Evolutionary conservation across 2,113 vertebrate species (phyloP), one percentile per base, ranked within the genome.

Genomic region (Danionella cerebrum): DNA sequence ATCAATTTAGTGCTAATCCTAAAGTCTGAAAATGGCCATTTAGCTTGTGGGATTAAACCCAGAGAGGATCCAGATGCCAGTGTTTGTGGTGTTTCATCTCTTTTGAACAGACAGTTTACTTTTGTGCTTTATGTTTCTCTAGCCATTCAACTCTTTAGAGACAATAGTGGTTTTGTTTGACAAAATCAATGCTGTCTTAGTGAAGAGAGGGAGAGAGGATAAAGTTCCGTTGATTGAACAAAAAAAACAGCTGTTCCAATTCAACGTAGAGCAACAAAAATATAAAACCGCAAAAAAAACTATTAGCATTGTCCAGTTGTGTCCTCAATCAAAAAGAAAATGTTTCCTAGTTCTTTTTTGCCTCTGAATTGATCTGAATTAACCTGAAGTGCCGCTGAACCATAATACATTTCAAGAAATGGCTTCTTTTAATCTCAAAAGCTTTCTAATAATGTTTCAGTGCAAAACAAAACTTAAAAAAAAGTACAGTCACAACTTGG

Each of bases 1-100:
- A 58, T 67, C 65, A 78, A 72, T 74, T 80, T 74, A 59, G 31
- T 55, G 54, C 44, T 80, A 70, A 73, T 67, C 67, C 63, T 39
- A 53, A 67, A 72, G 58, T 65, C 69, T 50, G 39, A 63, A 73
- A 76, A 72, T 80, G 73, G 66, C 65, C 44, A 67, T 71, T 69
- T 76, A 67, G 39, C 14, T 58, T 52, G 58, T 70, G 16, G 48
- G 76, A 80, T 73, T 64, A 66, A 74, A 45, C 59, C 69, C 63
- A 74, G 53, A 67, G 62, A 73, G 59, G 67, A 71, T 44, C 44
- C 59, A 70, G 19, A 70, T 70, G 27, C 33, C 57, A 22, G 25
- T 69, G 50, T 63, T 69, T 70, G 39, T 58, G 54, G 51, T 41
- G 22, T 70, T 71, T 71, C 42, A 47, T 74, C 60, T 66, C 63